These are phyloP conservation scores for Caenorhabditis sp. DNA, from an alignment of 2,888 invertebrate genomes.

Conservation along the genomic window DNA sequence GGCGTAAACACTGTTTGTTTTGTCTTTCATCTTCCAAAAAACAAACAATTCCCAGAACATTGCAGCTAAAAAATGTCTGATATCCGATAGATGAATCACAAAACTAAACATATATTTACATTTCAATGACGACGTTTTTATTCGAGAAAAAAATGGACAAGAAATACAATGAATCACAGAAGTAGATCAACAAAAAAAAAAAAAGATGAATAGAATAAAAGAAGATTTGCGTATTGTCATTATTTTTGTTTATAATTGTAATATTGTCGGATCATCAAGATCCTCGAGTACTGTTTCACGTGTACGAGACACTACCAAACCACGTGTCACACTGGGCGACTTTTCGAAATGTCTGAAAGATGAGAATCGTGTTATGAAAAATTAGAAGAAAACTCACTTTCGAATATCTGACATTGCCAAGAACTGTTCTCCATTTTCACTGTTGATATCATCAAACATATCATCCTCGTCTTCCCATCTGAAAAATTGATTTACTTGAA, in stretches of 20 bases:
- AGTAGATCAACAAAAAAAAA: constrained; percentile 2
- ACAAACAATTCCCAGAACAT: neutral
- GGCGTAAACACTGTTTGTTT: neutral
- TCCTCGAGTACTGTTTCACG: constrained; percentile 37
- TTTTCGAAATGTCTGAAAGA: neutral
- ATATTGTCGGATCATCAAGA: constrained; percentile 22
- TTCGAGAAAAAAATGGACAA: neutral
- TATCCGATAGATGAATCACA: constrained; percentile 11
- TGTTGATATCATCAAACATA: constrained; percentile 38
- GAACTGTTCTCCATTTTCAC: constrained; percentile 37
- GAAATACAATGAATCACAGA: constrained; percentile 9
- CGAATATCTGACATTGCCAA: constrained; percentile 42
- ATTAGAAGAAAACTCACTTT: constrained; percentile 12
- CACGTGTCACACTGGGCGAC: neutral
- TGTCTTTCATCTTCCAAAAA: neutral
- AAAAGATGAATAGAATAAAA: no score
- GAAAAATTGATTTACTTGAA: neutral
- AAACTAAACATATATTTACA: neutral
- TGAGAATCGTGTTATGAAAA: neutral
- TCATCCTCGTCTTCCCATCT: constrained; percentile 44
- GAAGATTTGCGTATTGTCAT: neutral
- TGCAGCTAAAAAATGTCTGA: neutral
- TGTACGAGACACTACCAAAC: constrained; percentile 31
- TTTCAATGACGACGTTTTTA: neutral
- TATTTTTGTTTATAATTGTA: constrained; percentile 15